Evolutionary conservation across 2,888 invertebrate species (phyloP).

Genomic region (Scaptomyza caliginosa): DNA sequence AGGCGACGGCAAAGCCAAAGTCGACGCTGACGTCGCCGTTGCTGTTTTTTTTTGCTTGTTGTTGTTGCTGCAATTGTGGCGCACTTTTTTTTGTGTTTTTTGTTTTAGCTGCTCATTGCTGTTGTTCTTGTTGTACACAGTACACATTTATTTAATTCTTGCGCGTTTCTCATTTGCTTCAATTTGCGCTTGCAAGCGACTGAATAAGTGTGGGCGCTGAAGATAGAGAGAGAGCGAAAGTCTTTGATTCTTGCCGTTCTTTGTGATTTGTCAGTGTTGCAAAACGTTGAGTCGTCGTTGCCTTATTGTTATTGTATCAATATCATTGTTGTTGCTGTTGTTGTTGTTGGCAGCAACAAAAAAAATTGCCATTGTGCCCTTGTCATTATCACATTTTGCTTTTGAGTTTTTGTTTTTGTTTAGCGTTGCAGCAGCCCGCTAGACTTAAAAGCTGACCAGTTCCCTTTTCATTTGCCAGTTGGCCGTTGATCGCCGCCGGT

Average conservation of each 20-base stretch:
- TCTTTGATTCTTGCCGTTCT: slow-evolving; percentile 12
- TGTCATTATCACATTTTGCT: slow-evolving; percentile 18
- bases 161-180: slow-evolving; percentile 52
- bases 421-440: slow-evolving; percentile 1
- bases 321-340: slow-evolving; percentile 21
- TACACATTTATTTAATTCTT: slow-evolving; percentile 62
- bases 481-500: slow-evolving; percentile 37
- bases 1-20: slow-evolving; percentile 4
- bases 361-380: slow-evolving; percentile 17
- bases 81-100: slow-evolving; percentile 1
- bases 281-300: neutral
- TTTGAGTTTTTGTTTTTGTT: neutral
- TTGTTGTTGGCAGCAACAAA: slow-evolving; percentile 11
- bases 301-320: slow-evolving; percentile 9
- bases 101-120: slow-evolving; percentile 22
- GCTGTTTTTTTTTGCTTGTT: neutral
- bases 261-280: slow-evolving; percentile 13
- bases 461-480: slow-evolving; percentile 13
- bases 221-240: neutral
- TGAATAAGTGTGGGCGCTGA: slow-evolving; percentile 7
- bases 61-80: slow-evolving; percentile 6
- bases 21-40: neutral
- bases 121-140: slow-evolving; percentile 22
- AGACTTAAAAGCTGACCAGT: slow-evolving; percentile 16
- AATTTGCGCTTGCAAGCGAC: slow-evolving; percentile 43